These are phyloP conservation scores for Timema podura DNA, from an alignment of 2,888 invertebrate genomes.

Conservation along the genomic window DNA sequence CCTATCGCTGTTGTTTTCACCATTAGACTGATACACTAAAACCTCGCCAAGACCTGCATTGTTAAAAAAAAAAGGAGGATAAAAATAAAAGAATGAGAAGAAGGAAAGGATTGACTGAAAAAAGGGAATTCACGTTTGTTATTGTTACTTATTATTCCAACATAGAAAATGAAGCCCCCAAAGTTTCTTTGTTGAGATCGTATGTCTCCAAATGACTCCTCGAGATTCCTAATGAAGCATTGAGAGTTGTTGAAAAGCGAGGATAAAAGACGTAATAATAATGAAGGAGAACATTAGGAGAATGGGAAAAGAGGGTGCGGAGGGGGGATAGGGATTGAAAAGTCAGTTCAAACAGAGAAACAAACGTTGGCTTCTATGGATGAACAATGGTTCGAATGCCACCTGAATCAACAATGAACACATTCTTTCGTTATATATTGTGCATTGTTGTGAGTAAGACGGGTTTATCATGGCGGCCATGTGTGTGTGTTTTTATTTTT, in stretches of 20 bases:
- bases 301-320: neutral
- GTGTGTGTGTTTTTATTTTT: too few species aligned
- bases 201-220: conserved; percentile 26
- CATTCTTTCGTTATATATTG: too few species aligned
- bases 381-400: neutral
- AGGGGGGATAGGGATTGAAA: neutral
- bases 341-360: conserved; percentile 14
- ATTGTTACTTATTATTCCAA: conserved; percentile 17
- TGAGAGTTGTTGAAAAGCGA: conserved; percentile 24
- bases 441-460: too few species aligned
- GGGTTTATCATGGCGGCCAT: too few species aligned
- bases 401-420: conserved; percentile 1
- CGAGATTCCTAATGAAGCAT: conserved; percentile 33
- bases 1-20: too few species aligned
- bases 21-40: too few species aligned
- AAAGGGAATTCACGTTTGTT: conserved; percentile 8
- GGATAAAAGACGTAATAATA: conserved; percentile 18
- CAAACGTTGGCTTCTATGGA: conserved; percentile 11
- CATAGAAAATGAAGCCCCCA: conserved; percentile 9
- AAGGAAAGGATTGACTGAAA: neutral
- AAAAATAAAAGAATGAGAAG: conserved; percentile 7
- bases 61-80: neutral
- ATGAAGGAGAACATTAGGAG: conserved; percentile 9
- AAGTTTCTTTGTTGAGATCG: conserved; percentile 6
- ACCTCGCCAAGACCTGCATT: too few species aligned